Evolutionary conservation across 2,797 vertebrate genomes (phyloP).

Genomic region (Myiothlypis chrysogaster): DNA sequence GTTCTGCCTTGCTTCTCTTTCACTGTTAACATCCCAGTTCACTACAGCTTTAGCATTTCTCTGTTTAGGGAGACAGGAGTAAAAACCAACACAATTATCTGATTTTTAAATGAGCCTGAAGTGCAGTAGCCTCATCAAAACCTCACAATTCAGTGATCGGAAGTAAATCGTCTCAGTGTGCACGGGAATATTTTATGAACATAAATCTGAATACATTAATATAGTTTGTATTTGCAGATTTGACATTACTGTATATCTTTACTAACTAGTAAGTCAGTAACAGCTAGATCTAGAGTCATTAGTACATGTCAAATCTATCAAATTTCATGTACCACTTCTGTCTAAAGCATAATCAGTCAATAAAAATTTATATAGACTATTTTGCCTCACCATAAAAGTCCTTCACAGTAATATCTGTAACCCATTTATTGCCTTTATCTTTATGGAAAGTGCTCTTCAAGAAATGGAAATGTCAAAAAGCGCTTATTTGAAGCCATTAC

Average conservation of each 20-base stretch:
- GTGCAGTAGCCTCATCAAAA: not conserved
- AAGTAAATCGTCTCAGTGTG: not conserved
- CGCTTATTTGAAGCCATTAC: not conserved
- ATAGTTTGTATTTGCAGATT: not conserved
- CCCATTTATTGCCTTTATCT: not conserved
- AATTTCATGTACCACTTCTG: not conserved
- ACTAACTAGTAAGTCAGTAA: not conserved
- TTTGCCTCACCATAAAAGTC: not conserved
- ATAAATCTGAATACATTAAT: not conserved
- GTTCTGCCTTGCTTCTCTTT: not conserved
- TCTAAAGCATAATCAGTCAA: not conserved
- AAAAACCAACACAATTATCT: not conserved
- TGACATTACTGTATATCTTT: not conserved
- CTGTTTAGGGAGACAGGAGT: not conserved
- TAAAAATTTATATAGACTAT: not conserved
- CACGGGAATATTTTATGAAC: not conserved
- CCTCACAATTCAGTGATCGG: not conserved
- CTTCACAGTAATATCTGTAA: not conserved
- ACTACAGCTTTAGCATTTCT: not conserved
- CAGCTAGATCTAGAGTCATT: not conserved
- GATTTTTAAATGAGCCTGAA: not conserved
- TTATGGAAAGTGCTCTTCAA: not conserved
- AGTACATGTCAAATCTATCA: not conserved
- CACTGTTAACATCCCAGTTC: not conserved
- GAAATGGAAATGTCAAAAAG: not conserved